Base-by-base conservation (phyloP, 2,113 vertebrate species). In the Melanotaenia duboulayi region DNA sequence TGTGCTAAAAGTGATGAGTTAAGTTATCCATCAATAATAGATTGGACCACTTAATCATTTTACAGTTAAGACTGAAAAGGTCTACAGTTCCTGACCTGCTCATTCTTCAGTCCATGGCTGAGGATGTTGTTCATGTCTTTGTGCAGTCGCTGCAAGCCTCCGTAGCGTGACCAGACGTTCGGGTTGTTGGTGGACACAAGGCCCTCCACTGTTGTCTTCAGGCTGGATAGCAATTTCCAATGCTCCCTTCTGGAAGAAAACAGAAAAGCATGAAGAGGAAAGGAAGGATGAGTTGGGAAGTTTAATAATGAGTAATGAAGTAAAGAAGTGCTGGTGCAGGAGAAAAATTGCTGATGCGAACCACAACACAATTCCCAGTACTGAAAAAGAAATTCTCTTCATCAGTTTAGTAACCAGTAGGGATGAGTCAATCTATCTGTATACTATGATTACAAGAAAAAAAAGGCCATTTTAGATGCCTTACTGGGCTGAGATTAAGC, bases 141-240 rank as follows among this genome's bases (percentile, higher is more conserved):
- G 86, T 97, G 97, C 46, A 99, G 95, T 23, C 97, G 91, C 76
- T 99, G 95, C 88, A 99, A 91, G 66, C 98, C 98, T 0, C 98
- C 98, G 81, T 98, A 99, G 63, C 97, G 96, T 32, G 98, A 98
- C 98, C 98, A 99, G 48, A 99, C 97, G 0, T 99, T 99, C 0
- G 97, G 96, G 78, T 96, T 97, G 85, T 95, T 99, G 63, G 95
- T 95, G 57, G 97, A 98, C 71, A 99, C 94, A 62, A 99, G 93
- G n/a, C 97, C 97, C 75, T 99, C 98, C 52, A 97, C 98, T 0
- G 98, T 99, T 24, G 96, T 97, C 93, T 99, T 99, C 85, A 99
- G 90, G 76, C 95, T 96, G 69, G 95, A 96, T 76, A 99, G 93
- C 55, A 99, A 92, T 87, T 96, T 97, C 97, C 97, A 99, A 16